phyloP scores from a whole-genome alignment of 2,113 vertebrate species.

The Siphamia tubifer region DNA sequence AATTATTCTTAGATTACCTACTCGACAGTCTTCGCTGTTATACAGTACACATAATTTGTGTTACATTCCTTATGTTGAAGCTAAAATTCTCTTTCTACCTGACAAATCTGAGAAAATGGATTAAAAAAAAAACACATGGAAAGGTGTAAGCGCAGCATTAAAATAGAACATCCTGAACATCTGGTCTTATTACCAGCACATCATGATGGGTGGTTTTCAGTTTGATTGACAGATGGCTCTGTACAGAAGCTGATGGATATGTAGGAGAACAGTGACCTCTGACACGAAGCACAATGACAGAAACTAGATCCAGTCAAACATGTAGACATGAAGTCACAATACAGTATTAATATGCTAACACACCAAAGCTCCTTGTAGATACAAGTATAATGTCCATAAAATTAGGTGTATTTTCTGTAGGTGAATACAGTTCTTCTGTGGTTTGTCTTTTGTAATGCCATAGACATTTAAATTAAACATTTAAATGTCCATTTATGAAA shows the following conservation, averaged over 20 bases:
- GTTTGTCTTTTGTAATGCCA: no score
- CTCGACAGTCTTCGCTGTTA: background rate
- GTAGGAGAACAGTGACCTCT: background rate
- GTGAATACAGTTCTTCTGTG: no score
- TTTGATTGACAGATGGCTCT: constrained; percentile 47
- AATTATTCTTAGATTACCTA: no score
- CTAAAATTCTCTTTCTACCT: background rate
- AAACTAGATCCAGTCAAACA: background rate
- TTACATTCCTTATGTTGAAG: background rate
- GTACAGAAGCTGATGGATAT: constrained; percentile 16
- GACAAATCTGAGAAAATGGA: background rate
- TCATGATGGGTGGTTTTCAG: constrained; percentile 26
- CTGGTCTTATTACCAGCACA: constrained; percentile 30
- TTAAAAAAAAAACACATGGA: constrained; percentile 5
- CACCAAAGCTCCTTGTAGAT: background rate
- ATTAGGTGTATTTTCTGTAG: no score
- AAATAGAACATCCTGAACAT: constrained; percentile 23
- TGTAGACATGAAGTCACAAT: background rate
- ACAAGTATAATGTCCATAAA: no score
- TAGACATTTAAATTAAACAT: no score
- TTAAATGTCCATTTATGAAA: no score
- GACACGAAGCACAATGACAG: constrained; percentile 1
- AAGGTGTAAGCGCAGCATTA: background rate
- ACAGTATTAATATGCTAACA: background rate
- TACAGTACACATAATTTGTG: background rate